These are phyloP conservation scores for Drosophila parvula DNA, from an alignment of 1,140 invertebrate genomes.

Conservation along the genomic window DNA sequence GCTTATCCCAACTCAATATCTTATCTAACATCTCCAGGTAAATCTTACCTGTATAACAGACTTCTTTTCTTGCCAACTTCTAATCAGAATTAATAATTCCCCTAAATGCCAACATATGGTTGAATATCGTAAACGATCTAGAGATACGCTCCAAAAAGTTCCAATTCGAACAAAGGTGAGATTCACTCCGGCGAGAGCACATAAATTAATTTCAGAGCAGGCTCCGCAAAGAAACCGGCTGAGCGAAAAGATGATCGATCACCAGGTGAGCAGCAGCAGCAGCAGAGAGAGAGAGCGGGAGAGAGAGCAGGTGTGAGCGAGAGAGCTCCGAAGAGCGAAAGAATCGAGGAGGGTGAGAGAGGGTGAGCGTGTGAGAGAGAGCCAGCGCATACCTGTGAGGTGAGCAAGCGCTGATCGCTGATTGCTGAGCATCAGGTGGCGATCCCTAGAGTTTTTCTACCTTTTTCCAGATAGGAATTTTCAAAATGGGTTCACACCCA, in stretches of 20 bases:
- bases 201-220: constrained; percentile 65
- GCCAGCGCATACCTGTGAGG: constrained; percentile 54
- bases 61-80: constrained; percentile 35
- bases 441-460: constrained; percentile 18
- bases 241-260: constrained; percentile 78
- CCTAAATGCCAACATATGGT: constrained; percentile 1
- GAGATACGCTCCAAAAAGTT: constrained; percentile 31
- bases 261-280: constrained; percentile 42
- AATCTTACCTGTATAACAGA: constrained; percentile 50
- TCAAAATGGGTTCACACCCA: constrained; percentile 67
- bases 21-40: constrained; percentile 28
- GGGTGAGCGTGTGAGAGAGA: constrained; percentile 21
- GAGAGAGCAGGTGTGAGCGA: constrained; percentile 6
- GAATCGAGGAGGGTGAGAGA: constrained; percentile 11
- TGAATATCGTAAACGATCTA: constrained; percentile 74
- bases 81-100: constrained; percentile 36
- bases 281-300: constrained; percentile 10
- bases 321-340: constrained; percentile 5
- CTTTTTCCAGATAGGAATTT: constrained; percentile 35
- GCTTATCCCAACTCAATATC: constrained; percentile 16
- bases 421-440: constrained; percentile 39
- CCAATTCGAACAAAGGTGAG: constrained; percentile 78
- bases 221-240: constrained; percentile 54
- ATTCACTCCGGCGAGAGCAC: constrained; percentile 69
- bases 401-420: constrained; percentile 27